Percentiles rank a stretch among this genome's conserved stretches.
phyloP scores from a whole-genome alignment of 2,888 invertebrate species.

The Drosophila picticornis region DNA sequence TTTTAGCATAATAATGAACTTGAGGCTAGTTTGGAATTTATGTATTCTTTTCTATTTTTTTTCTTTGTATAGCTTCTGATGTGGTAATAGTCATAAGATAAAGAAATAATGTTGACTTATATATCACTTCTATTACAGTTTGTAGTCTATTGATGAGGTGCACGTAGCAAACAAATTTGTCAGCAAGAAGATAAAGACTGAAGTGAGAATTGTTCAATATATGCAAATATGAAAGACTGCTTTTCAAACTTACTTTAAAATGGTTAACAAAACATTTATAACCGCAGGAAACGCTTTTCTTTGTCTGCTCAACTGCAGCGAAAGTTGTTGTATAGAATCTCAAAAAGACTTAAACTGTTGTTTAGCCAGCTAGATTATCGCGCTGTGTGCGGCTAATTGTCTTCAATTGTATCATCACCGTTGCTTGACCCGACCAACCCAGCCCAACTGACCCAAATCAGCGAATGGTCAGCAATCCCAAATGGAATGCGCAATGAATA shows the following conservation, averaged over 20 bases:
- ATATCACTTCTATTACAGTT: constrained; percentile 29
- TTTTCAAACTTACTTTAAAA: constrained; percentile 6
- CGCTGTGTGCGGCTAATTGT: constrained; percentile 61
- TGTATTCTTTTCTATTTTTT: background rate
- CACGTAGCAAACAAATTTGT: constrained; percentile 70
- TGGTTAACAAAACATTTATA: constrained; percentile 5
- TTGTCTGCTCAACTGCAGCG: constrained; percentile 37
- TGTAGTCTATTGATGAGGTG: constrained; percentile 10
- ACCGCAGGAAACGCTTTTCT: constrained; percentile 22
- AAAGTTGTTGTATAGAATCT: constrained; percentile 42
- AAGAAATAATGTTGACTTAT: constrained; percentile 36
- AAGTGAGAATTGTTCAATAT: constrained; percentile 36
- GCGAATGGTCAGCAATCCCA: constrained; percentile 51
- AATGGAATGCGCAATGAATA: constrained; percentile 62
- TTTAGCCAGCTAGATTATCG: constrained; percentile 51
- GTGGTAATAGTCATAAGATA: constrained; percentile 59
- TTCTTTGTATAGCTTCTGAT: constrained; percentile 33
- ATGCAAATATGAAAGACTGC: constrained; percentile 41
- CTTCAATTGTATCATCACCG: constrained; percentile 79
- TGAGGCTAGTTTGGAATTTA: constrained; percentile 26
- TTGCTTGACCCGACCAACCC: constrained; percentile 65
- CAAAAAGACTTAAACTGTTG: constrained; percentile 39
- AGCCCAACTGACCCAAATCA: constrained; percentile 69
- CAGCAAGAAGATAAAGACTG: constrained; percentile 29
- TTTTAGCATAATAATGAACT: constrained; percentile 68